A percentile compares a stretch with the other conserved stretches of the same genome.
Conservation (phyloP, 37 sponge, comb jelly and placozoan species). For the Halisarca cf. caerulea region DNA sequence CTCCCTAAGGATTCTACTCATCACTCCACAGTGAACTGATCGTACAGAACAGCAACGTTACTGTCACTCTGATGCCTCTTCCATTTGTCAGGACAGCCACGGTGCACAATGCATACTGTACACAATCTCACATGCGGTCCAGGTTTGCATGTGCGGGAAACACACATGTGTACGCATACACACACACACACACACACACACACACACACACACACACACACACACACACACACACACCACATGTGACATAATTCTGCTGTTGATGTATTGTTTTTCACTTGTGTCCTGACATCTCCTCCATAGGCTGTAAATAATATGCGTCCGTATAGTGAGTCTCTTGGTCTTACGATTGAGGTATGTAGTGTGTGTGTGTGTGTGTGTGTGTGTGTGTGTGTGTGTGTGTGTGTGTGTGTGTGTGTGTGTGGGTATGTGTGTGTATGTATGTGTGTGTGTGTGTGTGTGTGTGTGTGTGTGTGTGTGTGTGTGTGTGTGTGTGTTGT, state of each 20-base stretch:
- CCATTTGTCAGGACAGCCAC: conserved; percentile 48
- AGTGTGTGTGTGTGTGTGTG: conserved; percentile 26
- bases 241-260: background rate
- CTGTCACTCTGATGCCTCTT: conserved; percentile 52
- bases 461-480: too few species aligned
- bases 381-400: conserved; percentile 19
- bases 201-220: too few species aligned
- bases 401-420: conserved; percentile 12
- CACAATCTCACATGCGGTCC: too few species aligned
- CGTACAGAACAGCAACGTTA: conserved; percentile 37
- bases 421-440: background rate
- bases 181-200: too few species aligned
- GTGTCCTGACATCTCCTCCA: conserved; percentile 10
- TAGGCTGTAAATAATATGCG: conserved; percentile 38
- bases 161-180: too few species aligned
- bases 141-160: too few species aligned
- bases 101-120: background rate
- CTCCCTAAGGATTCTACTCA: conserved; percentile 53
- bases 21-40: conserved; percentile 45
- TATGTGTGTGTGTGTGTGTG: too few species aligned
- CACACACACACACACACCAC: too few species aligned
- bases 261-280: conserved; percentile 73
- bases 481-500: too few species aligned
- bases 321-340: conserved; percentile 16
- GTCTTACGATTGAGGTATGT: conserved; percentile 27